Percentiles rank a stretch among this genome's conserved stretches.
Evolutionary conservation across 2,113 vertebrate genomes (phyloP).

Genomic region (Oreotrochilus melanogaster): DNA sequence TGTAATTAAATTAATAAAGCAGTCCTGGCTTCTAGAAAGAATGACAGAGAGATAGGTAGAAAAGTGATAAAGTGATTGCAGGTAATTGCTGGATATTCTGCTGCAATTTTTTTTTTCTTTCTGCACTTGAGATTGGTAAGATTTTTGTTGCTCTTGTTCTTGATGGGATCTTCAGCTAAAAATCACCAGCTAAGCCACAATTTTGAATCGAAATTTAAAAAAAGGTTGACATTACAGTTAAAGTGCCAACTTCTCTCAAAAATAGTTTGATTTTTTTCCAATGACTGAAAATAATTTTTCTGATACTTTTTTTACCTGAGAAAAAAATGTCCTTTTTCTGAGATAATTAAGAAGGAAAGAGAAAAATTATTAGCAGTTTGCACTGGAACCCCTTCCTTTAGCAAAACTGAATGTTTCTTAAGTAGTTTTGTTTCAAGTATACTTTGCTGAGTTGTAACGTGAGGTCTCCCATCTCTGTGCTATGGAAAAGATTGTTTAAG

Average conservation of each 20-base stretch:
- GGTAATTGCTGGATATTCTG: neutral
- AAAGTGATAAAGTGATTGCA: neutral
- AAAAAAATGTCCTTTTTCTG: neutral
- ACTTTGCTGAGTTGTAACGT: neutral
- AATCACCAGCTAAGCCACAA: neutral
- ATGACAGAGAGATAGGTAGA: neutral
- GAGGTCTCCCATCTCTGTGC: neutral
- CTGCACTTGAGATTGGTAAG: neutral
- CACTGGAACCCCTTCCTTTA: neutral
- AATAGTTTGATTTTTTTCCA: neutral
- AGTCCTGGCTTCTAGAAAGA: neutral
- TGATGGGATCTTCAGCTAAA: neutral
- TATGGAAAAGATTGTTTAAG: neutral
- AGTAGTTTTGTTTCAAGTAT: neutral
- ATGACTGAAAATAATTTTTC: neutral
- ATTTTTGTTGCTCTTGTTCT: neutral
- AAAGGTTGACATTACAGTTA: neutral
- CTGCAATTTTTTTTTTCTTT: neutral
- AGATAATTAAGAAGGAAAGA: neutral
- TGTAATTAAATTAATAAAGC: slow-evolving; percentile 58
- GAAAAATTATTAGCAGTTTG: neutral
- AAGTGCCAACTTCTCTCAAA: neutral
- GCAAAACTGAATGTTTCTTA: neutral
- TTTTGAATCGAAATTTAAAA: slow-evolving; percentile 1
- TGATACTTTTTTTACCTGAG: neutral